Evolutionary conservation across 2,113 vertebrate genomes (phyloP).

Genomic region (Zosterops pallidus): DNA sequence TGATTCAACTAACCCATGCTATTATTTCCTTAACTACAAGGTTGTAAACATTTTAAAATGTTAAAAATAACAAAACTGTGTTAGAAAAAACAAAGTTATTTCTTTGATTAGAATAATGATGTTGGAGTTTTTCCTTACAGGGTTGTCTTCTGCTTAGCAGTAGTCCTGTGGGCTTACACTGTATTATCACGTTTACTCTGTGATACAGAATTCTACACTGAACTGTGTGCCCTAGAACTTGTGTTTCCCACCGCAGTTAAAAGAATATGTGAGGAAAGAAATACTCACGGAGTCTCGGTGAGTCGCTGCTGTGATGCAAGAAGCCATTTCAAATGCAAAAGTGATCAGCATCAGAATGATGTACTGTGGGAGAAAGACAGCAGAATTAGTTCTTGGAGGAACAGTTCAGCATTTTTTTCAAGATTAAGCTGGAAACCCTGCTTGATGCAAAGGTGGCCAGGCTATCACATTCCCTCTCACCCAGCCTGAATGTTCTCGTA

Average conservation of each 20-base stretch:
- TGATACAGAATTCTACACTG: neutral
- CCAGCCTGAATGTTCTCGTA: neutral
- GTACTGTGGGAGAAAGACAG: slow-evolving; percentile 68
- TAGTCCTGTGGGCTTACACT: neutral
- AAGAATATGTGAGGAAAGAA: neutral
- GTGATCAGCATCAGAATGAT: slow-evolving; percentile 81
- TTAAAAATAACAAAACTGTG: neutral
- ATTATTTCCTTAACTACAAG: neutral
- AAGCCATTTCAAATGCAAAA: slow-evolving; percentile 81
- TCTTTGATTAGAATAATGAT: neutral
- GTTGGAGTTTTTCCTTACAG: neutral
- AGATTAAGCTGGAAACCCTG: neutral
- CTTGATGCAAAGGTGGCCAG: neutral
- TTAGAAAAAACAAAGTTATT: neutral
- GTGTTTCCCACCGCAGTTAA: accelerated
- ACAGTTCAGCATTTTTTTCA: neutral
- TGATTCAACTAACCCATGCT: neutral
- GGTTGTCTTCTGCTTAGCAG: neutral
- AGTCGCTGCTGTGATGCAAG: slow-evolving; percentile 78
- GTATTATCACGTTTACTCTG: neutral
- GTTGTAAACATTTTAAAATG: neutral
- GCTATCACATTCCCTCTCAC: neutral
- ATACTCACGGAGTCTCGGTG: slow-evolving; percentile 79
- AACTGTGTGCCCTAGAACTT: neutral
- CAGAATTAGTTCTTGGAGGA: neutral